These are phyloP conservation scores for Odontophorus gujanensis DNA, from an alignment of 2,113 vertebrate genomes.

Conservation along the genomic window DNA sequence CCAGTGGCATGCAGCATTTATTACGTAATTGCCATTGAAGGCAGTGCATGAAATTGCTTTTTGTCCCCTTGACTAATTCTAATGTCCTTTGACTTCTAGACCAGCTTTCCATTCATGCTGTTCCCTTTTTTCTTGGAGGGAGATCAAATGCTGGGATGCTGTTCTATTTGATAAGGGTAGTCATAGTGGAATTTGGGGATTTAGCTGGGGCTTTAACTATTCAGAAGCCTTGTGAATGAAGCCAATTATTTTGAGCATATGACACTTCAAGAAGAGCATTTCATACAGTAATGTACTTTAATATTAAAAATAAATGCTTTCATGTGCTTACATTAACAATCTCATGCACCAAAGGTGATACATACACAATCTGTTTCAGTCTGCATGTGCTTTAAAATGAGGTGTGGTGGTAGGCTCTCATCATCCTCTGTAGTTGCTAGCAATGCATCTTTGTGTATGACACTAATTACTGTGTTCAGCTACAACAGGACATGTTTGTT, in stretches of 20 bases:
- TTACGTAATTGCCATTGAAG: background rate
- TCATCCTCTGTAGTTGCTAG: background rate
- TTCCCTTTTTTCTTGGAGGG: conserved; percentile 31
- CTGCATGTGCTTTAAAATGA: background rate
- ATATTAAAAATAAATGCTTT: conserved; percentile 46
- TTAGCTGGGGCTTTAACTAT: conserved; percentile 46
- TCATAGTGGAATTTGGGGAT: background rate
- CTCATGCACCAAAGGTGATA: background rate
- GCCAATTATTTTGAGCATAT: conserved; percentile 1
- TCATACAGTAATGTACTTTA: background rate
- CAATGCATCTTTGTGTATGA: background rate
- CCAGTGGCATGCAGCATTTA: background rate
- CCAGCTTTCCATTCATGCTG: background rate
- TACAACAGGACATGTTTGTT: background rate
- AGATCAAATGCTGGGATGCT: background rate
- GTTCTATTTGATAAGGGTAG: background rate
- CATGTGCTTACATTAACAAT: background rate
- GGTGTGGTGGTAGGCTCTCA: background rate
- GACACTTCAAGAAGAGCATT: conserved; percentile 30
- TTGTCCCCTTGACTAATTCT: background rate
- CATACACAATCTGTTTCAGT: background rate
- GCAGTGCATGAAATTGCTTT: background rate
- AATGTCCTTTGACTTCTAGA: conserved; percentile 3
- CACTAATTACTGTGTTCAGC: background rate
- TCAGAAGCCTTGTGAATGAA: conserved; percentile 42